Conservation (phyloP, 1,140 invertebrate genomes). For the Anastrepha obliqua region DNA sequence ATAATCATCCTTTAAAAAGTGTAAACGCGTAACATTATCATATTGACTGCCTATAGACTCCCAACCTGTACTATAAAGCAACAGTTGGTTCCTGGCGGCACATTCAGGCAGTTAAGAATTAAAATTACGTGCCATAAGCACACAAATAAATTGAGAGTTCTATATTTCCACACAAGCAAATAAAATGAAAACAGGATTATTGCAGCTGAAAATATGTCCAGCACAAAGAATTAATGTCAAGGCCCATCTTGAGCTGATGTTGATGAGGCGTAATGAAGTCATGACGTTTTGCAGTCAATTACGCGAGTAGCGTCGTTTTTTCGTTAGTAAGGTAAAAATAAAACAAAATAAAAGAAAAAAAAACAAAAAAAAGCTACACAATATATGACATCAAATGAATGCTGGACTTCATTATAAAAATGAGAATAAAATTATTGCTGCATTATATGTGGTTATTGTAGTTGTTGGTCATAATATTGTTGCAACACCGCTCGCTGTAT, state of each 20-base stretch:
- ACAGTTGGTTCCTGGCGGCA: too few relatives aligned
- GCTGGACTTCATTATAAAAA: slow-evolving; percentile 50
- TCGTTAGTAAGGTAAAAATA: background rate
- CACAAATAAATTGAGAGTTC: too few relatives aligned
- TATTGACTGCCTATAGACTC: too few relatives aligned
- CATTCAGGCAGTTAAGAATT: too few relatives aligned
- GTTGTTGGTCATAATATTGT: background rate
- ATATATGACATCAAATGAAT: slow-evolving; percentile 45
- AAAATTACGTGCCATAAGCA: too few relatives aligned
- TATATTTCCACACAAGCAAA: too few relatives aligned
- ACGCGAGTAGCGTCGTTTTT: background rate
- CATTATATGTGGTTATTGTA: background rate
- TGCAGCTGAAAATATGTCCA: too few relatives aligned
- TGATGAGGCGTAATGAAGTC: slow-evolving; percentile 42
- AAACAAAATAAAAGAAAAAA: background rate
- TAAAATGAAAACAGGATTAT: too few relatives aligned
- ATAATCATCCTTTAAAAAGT: too few relatives aligned
- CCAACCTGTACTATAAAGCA: too few relatives aligned
- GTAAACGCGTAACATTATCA: too few relatives aligned
- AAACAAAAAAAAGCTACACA: background rate
- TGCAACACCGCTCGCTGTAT: background rate
- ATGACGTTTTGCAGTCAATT: slow-evolving; percentile 54
- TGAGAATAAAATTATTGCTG: slow-evolving; percentile 36
- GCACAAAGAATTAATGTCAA: background rate
- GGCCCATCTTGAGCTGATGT: background rate